These are phyloP conservation scores for Seira sanloemensis DNA, from an alignment of 2,888 invertebrate genomes.

Conservation along the genomic window DNA sequence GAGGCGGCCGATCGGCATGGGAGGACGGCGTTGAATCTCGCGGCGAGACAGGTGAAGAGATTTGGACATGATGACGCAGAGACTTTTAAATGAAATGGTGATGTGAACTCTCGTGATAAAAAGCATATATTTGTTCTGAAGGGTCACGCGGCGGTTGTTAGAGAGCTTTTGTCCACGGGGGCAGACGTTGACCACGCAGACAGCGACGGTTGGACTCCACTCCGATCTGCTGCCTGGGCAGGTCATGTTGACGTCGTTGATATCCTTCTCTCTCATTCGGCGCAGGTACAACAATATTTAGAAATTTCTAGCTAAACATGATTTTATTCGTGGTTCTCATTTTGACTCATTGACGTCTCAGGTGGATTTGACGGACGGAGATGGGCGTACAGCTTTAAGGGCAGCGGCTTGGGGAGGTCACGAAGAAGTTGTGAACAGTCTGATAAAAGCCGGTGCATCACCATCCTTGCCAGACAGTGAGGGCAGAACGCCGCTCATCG, in stretches of 20 bases:
- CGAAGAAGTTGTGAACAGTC: constrained; percentile 79
- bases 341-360: constrained; percentile 81
- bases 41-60: constrained; percentile 81
- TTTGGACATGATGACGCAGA: no score
- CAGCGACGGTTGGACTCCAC: constrained; percentile 92
- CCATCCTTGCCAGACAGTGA: constrained; percentile 92
- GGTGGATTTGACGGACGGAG: constrained; percentile 91
- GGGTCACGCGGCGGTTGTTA: constrained; percentile 84
- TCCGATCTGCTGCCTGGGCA: constrained; percentile 96
- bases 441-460: constrained; percentile 81
- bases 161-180: constrained; percentile 79
- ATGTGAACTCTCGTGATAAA: not conserved
- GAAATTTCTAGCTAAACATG: not conserved
- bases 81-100: not conserved
- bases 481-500: constrained; percentile 93
- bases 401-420: constrained; percentile 97
- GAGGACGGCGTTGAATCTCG: constrained; percentile 90
- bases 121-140: constrained; percentile 74
- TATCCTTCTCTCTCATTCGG: constrained; percentile 79
- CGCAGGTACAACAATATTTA: constrained; percentile 78
- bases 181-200: constrained; percentile 87
- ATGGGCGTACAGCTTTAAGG: constrained; percentile 91
- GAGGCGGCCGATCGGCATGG: constrained; percentile 79
- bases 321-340: not conserved
- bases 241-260: constrained; percentile 83